Base-by-base conservation (phyloP, 2,888 invertebrate species). In the Teinopalpus imperialis region DNA sequence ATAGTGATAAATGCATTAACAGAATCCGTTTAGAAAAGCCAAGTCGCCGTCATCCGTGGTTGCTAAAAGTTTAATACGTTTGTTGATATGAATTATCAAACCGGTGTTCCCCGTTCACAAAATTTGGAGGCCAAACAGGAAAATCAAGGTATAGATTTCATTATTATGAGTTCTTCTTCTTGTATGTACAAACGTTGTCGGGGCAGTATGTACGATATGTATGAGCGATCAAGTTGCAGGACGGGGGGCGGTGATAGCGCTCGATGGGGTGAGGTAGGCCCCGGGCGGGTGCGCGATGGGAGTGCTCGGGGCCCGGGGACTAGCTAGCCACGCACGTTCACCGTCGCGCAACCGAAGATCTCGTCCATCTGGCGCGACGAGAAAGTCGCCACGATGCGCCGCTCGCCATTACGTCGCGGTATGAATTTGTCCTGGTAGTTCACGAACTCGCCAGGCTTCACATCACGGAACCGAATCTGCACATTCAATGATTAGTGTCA, bases 311-410 rank as follows among this genome's bases (percentile, higher is more conserved):
- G 79, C 80, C 81, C 79, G 63, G 76, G 63, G 71, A 67, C 79
- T 70, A 67, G 86, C 86, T 87, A 89, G 82, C 87, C 89, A 55
- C 86, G 83, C 71, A 90, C 90, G 44, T 74, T 81, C 61, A 92
- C 88, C 52, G 71, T 85, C 4, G 87, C 87, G 54, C 91, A 90
- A 39, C 92, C 93, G 57, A 86, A 86, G 66, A 93, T 89, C 73
- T 93, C 92, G 68, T 91, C 90, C 47, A 93, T 77, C 75, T 93
- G 91, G 44, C 90, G 87, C 21, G 92, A 93, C 42, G 91, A 91
- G 81, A 93, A 93, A 27, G 92, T 91, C 49, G 90, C 92, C 12
- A 93, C 91, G 53, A 93, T 87, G 61, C 90, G 91, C n/a, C 91
- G 78, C 61, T 91, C 90, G 3, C 93, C 93, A 32, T 82, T 74